Base-by-base conservation (phyloP, 1,140 invertebrate species). In the Drosophila nigrodunni region DNA sequence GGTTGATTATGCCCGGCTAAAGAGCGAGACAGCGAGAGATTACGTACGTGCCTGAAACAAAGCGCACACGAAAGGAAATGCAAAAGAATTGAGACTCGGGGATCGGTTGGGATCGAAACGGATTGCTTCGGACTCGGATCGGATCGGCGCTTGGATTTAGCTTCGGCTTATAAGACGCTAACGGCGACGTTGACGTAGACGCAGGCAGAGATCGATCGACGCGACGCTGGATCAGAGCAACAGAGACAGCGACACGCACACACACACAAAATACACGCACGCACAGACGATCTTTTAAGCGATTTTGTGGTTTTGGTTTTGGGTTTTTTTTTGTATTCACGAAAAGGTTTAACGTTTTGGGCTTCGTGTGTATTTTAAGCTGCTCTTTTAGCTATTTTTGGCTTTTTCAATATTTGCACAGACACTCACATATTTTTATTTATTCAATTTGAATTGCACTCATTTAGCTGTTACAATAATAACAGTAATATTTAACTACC, bases 1-100 rank as follows among this genome's bases (percentile, higher is more conserved):
- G 83, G 83, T 87, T 87, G 83, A 88, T 87, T 80, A 88, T 78
- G 77, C 54, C 66, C 61, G 47, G 73, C 44, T 46, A 77, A 30
- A 30, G 25, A 30, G 25, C 25, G 25, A 30, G 25, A 30, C 25
- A 30, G 25, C 25, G 73, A 80, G 70, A 77, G 80, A 88, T 89
- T 85, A 88, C 85, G 83, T 88, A 88, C 85, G 83, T 88, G 85
- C 77, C 85, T 71, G 85, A 77, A 82, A 83, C 83, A 87, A 88
- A 80, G 73, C 64, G 58, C 74, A 81, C 74, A 81, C 82, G 76
- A 88, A 82, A 86, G 75, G 78, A 79, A 88, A 61, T 57, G 49
- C 44, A 49, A 65, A 82, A 61, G 44, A 55, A 50, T 58, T 65
- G 80, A 74, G 73, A 75, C 73, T 69, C 25, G 25, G 54, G 30